Percentiles rank a stretch among this genome's conserved stretches.
Conservation (phyloP, 2,797 vertebrate species). For the Chaunax sp. region DNA sequence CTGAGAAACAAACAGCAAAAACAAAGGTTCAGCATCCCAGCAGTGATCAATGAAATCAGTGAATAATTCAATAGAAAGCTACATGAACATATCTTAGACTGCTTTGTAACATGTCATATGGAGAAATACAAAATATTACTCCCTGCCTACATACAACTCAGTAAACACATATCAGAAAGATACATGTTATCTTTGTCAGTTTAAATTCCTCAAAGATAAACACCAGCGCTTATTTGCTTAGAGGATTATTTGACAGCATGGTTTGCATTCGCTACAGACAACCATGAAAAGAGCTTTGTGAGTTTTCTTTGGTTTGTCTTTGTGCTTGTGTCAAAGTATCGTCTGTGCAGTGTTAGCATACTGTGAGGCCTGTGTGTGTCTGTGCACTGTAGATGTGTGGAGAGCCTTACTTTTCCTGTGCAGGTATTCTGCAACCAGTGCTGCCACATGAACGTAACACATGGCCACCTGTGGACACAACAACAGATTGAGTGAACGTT, state of each 20-base stretch:
- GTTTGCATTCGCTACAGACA: conserved; percentile 44
- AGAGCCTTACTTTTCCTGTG: conserved; percentile 93
- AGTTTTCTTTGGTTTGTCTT: too few species aligned
- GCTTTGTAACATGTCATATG: too few species aligned
- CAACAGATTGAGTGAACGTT: not conserved
- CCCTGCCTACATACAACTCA: too few species aligned
- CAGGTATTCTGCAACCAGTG: conserved; percentile 95
- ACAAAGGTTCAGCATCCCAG: conserved; percentile 5
- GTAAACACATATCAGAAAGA: not conserved
- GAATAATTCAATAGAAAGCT: too few species aligned
- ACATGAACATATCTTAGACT: too few species aligned
- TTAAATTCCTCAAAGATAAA: not conserved
- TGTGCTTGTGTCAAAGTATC: too few species aligned
- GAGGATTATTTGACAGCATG: not conserved
- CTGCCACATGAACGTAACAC: conserved; percentile 95
- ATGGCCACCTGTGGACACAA: conserved; percentile 90
- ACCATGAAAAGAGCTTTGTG: not conserved
- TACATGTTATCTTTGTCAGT: not conserved
- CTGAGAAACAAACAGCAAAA: conserved; percentile 67
- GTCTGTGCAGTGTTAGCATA: conserved; percentile 17
- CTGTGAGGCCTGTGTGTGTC: conserved; percentile 3
- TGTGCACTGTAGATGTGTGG: not conserved
- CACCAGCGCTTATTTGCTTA: conserved; percentile 28
- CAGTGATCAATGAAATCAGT: too few species aligned
- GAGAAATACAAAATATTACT: too few species aligned